phyloP scores from a whole-genome alignment of 2,888 invertebrate species.

The Cryptocephalus primarius region DNA sequence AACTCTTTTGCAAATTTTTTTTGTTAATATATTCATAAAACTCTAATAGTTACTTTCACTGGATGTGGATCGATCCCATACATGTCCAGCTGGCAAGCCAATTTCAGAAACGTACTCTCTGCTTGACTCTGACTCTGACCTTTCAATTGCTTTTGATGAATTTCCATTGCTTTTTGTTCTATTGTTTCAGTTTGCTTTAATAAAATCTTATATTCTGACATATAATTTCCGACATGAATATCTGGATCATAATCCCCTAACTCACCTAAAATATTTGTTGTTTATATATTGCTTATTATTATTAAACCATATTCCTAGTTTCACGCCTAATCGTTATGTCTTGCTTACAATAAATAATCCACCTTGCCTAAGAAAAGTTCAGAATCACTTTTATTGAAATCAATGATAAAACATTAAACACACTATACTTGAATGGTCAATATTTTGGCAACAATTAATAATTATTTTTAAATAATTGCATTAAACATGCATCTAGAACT shows the following conservation, averaged over 20 bases:
- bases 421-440: too few relatives aligned
- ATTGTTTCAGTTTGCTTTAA: constrained; percentile 85
- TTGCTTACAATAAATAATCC: too few relatives aligned
- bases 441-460: too few relatives aligned
- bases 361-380: too few relatives aligned
- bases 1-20: constrained; percentile 10
- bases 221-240: constrained; percentile 80
- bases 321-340: too few relatives aligned
- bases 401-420: too few relatives aligned
- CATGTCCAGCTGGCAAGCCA: constrained; percentile 85
- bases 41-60: constrained; percentile 61
- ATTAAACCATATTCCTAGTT: not conserved
- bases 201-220: constrained; percentile 81
- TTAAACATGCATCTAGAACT: too few relatives aligned
- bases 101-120: constrained; percentile 82
- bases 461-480: too few relatives aligned
- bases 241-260: constrained; percentile 88
- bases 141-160: constrained; percentile 78
- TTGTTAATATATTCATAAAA: too few relatives aligned
- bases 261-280: constrained; percentile 54
- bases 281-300: not conserved
- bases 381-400: too few relatives aligned
- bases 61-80: constrained; percentile 98
- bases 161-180: constrained; percentile 86
- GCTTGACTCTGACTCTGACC: constrained; percentile 80